Percentiles rank a stretch among this genome's conserved stretches.
Conservation (phyloP, 2,797 vertebrate species). For the Micropoecilia bifurca region DNA sequence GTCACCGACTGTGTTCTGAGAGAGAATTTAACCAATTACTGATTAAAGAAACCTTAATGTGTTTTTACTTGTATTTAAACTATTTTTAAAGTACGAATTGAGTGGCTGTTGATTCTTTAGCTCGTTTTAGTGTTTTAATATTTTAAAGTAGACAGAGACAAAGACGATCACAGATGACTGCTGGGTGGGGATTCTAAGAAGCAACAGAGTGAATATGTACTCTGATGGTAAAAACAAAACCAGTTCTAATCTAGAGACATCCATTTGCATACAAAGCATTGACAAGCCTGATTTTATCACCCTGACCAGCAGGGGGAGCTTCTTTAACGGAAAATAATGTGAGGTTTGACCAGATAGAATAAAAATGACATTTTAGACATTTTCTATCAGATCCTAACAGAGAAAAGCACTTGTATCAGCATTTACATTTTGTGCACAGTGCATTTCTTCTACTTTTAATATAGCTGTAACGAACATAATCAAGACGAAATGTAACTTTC, state of each 20-base stretch:
- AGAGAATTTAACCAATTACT: not conserved
- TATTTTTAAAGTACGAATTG: not conserved
- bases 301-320: conserved; percentile 72
- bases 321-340: conserved; percentile 36
- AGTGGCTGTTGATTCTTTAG: not conserved
- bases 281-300: not conserved
- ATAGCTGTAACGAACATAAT: not conserved
- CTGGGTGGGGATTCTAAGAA: not conserved
- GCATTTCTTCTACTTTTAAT: not conserved
- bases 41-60: conserved; percentile 1
- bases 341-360: not conserved
- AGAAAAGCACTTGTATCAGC: not conserved
- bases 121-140: conserved; percentile 16
- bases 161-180: not conserved
- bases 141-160: not conserved
- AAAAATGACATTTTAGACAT: not conserved
- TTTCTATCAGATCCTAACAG: not conserved
- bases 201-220: not conserved
- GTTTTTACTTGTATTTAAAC: not conserved
- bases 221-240: conserved; percentile 2
- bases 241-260: not conserved
- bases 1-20: conserved; percentile 12
- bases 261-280: not conserved
- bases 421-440: not conserved
- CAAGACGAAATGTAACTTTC: not conserved